These are phyloP conservation scores for Apoda limacodes DNA, from an alignment of 2,888 invertebrate genomes.

Conservation along the genomic window DNA sequence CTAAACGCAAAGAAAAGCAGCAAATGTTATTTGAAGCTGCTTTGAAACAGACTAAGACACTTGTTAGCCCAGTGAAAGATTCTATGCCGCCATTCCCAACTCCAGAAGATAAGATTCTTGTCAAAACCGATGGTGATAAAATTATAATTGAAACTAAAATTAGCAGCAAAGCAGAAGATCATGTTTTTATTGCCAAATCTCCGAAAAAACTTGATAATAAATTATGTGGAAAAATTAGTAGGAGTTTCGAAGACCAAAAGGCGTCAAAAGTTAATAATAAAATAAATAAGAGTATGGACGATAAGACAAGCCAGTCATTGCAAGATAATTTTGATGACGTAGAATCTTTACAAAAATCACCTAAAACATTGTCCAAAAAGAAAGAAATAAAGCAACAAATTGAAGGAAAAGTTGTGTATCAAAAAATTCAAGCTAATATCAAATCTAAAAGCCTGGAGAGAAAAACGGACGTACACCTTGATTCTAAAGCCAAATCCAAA, in stretches of 20 bases:
- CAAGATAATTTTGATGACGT: slow-evolving; percentile 73
- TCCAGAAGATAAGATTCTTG: slow-evolving; percentile 79
- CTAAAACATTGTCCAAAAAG: slow-evolving; percentile 69
- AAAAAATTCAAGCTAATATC: slow-evolving; percentile 60
- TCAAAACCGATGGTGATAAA: slow-evolving; percentile 77
- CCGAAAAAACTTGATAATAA: slow-evolving; percentile 78
- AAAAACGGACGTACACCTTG: slow-evolving; percentile 70
- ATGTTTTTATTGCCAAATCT: slow-evolving; percentile 80
- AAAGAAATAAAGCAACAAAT: slow-evolving; percentile 74
- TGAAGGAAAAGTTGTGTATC: slow-evolving; percentile 73
- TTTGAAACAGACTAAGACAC: slow-evolving; percentile 79
- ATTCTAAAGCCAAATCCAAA: slow-evolving; percentile 72
- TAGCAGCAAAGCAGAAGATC: slow-evolving; percentile 79
- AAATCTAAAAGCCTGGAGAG: slow-evolving; percentile 78
- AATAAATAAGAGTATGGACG: slow-evolving; percentile 73
- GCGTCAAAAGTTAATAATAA: slow-evolving; percentile 65
- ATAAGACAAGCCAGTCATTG: slow-evolving; percentile 69
- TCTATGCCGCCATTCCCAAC: slow-evolving; percentile 77
- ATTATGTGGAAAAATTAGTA: slow-evolving; percentile 67
- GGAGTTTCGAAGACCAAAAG: slow-evolving; percentile 73
- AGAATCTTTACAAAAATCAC: slow-evolving; percentile 66
- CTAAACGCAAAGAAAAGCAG: slow-evolving; percentile 79
- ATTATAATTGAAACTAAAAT: slow-evolving; percentile 79
- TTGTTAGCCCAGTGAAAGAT: slow-evolving; percentile 80
- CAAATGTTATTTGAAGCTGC: slow-evolving; percentile 82